Conservation (phyloP, 2,113 vertebrate genomes). For the Globicephala melas region DNA sequence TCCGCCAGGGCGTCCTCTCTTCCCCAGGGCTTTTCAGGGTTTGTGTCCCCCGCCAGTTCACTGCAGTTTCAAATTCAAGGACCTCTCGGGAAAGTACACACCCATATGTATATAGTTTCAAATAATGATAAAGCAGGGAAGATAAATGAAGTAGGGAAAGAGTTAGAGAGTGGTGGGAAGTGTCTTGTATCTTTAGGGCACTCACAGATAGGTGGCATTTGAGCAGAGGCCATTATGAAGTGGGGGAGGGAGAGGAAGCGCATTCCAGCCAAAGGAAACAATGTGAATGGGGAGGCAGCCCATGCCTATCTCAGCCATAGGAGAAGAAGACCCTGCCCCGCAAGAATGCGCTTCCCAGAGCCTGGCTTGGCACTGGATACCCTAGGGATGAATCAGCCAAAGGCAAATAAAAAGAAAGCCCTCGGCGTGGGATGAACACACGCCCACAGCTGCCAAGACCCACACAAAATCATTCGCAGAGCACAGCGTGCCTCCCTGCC, state of each 20-base stretch:
- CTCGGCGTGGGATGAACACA: not conserved
- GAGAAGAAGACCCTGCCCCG: not conserved
- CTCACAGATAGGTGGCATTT: not conserved
- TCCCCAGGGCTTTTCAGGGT: not conserved
- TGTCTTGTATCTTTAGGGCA: not conserved
- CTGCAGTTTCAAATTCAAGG: not conserved
- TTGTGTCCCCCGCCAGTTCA: not conserved
- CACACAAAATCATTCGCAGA: not conserved
- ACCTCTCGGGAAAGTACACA: not conserved
- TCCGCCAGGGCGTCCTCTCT: not conserved
- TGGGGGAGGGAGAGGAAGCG: not conserved
- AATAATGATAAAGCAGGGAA: not conserved
- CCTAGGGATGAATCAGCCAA: not conserved
- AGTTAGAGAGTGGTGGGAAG: not conserved
- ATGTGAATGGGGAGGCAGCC: not conserved
- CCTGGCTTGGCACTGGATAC: not conserved
- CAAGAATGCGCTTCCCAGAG: not conserved
- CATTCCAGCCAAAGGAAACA: not conserved
- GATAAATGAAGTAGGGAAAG: not conserved
- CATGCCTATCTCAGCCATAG: not conserved
- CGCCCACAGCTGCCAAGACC: not conserved
- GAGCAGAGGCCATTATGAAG: not conserved
- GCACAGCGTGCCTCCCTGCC: not conserved
- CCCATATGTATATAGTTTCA: not conserved
- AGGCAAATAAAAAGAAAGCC: not conserved